These are phyloP conservation scores for Drosophila yooni DNA, from an alignment of 2,888 invertebrate species.

Conservation along the genomic window DNA sequence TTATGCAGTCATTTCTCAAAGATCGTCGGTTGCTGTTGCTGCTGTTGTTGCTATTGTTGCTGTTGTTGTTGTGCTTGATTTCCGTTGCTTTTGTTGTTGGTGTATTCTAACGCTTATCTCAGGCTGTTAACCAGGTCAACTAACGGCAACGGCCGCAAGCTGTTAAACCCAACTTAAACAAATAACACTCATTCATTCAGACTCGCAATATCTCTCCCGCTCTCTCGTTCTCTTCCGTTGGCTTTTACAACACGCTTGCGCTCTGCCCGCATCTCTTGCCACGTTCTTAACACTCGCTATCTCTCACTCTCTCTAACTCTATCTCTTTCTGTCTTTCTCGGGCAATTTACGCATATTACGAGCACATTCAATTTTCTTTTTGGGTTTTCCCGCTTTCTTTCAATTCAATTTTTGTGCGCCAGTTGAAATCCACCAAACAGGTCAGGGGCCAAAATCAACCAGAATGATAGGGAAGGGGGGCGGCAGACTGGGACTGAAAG, in stretches of 20 bases:
- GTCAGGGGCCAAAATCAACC: constrained; percentile 26
- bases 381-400: constrained; percentile 63
- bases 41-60: constrained; percentile 5
- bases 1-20: constrained; percentile 68
- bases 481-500: not conserved
- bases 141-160: constrained; percentile 77
- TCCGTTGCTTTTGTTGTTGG: constrained; percentile 47
- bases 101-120: constrained; percentile 69
- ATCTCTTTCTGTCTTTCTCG: constrained; percentile 8
- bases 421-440: constrained; percentile 24
- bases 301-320: constrained; percentile 1
- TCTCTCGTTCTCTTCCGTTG: constrained; percentile 7
- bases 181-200: constrained; percentile 73
- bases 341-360: constrained; percentile 62
- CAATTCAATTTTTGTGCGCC: constrained; percentile 50
- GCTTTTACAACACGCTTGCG: constrained; percentile 8
- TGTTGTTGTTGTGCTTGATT: constrained; percentile 42
- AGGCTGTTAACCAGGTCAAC: constrained; percentile 75
- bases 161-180: constrained; percentile 80
- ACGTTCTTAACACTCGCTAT: constrained; percentile 5
- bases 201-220: constrained; percentile 31
- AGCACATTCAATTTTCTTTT: constrained; percentile 63
- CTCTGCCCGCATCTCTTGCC: constrained; percentile 16
- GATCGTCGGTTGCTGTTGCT: constrained; percentile 49
- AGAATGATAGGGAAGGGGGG: not conserved